Base-by-base conservation (phyloP, 2,888 invertebrate species). In the Aleiodes leptofemur region DNA sequence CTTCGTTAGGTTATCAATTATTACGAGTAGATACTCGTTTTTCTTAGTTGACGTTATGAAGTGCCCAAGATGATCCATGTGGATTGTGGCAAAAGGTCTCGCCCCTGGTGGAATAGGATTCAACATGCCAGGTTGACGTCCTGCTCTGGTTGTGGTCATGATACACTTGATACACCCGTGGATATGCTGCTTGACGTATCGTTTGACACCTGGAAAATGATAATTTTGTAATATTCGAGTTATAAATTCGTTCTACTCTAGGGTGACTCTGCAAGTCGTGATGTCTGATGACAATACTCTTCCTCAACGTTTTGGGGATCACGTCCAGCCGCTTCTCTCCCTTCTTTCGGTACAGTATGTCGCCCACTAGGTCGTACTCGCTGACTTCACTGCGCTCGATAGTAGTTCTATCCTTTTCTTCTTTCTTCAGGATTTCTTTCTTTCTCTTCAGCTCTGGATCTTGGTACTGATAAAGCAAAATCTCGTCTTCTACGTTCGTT, bases 191-290 rank as follows among this genome's bases (percentile, higher is more conserved):
- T 51, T 50, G 50, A 71, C 51, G 11, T 71, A 70, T 43, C 9
- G 23, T 43, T 31, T 31, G n/a, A 57, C 56, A 7, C 38, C 34
- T 56, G 74, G 56, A 34, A 77, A 77, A 57, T 69, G 74, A 34
- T 61, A 76, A 34, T 74, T 34, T 14, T 34, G 59, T n/a, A 14
- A 31, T 4, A 74, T 13, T 16, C 51, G 14, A 9, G 9, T n/a
- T 8, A 77, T 16, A 4, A 4, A 72, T 77, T 66, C 73, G 53
- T 7, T 79, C 78, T 14, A 81, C 29, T 7, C 69, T 73, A 38
- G 71, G 74, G 68, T 82, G 77, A 73, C 79, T 79, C 50, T n/a
- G 34, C 31, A 72, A 23, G 23, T 75, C 74, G n/a, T 77, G 75
- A n/a, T 61, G 68, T 4, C 70, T 69, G 8, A 75, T 59, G 2